phyloP scores from a whole-genome alignment of 2,888 invertebrate species.

The Coremacera marginata region DNA sequence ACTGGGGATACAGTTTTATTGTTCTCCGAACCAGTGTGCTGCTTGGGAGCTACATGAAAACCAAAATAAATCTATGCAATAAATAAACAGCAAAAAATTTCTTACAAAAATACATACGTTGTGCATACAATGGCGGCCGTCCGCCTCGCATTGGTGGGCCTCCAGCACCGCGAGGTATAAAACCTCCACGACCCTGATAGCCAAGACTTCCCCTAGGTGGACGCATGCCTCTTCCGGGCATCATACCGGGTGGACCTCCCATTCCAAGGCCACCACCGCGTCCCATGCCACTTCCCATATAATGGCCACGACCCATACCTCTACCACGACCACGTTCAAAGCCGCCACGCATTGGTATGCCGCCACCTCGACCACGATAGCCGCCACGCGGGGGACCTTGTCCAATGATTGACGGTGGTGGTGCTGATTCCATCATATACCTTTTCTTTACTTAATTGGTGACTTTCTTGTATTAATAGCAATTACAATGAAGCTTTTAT shows the following conservation, averaged over 20 bases:
- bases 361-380: slow-evolving; percentile 63
- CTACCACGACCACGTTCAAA: slow-evolving; percentile 67
- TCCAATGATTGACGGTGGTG: slow-evolving; percentile 54
- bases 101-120: slow-evolving; percentile 60
- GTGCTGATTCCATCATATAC: slow-evolving; percentile 59
- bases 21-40: slow-evolving; percentile 66
- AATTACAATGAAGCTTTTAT: background rate
- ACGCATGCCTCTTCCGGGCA: slow-evolving; percentile 62
- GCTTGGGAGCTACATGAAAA: slow-evolving; percentile 58
- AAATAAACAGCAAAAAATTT: background rate
- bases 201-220: slow-evolving; percentile 60
- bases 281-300: slow-evolving; percentile 62
- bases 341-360: slow-evolving; percentile 64
- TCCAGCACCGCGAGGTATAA: slow-evolving; percentile 60
- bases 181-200: slow-evolving; percentile 63
- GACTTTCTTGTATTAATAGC: background rate
- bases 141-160: slow-evolving; percentile 66
- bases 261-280: slow-evolving; percentile 64
- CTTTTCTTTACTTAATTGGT: background rate
- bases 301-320: slow-evolving; percentile 68
- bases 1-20: slow-evolving; percentile 66
- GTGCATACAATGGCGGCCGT: slow-evolving; percentile 65
- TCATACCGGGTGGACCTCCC: slow-evolving; percentile 61
- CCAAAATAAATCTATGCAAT: background rate
- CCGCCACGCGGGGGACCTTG: slow-evolving; percentile 62